Evolutionary conservation across 2,797 vertebrate genomes (phyloP).

Genomic region (Sebastolobus alascanus): DNA sequence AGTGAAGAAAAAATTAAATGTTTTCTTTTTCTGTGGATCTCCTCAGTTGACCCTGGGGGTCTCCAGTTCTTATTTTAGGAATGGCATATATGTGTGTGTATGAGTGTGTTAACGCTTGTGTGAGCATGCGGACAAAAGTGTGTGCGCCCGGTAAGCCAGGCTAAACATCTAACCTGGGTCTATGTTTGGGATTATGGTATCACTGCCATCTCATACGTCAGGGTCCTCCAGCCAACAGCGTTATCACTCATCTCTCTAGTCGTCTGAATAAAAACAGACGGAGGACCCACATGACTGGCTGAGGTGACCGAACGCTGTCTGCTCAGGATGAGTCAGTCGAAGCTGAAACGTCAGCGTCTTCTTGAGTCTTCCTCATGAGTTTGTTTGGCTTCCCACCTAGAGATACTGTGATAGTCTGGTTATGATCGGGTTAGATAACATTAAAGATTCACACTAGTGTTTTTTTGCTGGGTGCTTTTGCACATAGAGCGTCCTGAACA

Average conservation of each 20-base stretch:
- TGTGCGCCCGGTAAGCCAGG: slow-evolving; percentile 30
- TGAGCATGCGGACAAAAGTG: slow-evolving; percentile 10
- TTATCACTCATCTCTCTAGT: slow-evolving; percentile 49
- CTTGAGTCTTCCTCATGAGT: background rate
- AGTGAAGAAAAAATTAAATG: slow-evolving; percentile 5
- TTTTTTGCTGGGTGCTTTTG: background rate
- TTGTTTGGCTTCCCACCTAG: slow-evolving; percentile 16
- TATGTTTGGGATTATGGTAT: slow-evolving; percentile 58
- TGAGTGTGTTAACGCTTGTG: slow-evolving; percentile 21
- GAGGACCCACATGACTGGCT: slow-evolving; percentile 32
- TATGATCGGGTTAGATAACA: background rate
- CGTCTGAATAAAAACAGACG: slow-evolving; percentile 47
- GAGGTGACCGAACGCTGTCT: slow-evolving; percentile 49
- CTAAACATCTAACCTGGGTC: slow-evolving; percentile 57
- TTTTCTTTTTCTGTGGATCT: background rate
- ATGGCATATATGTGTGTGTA: background rate
- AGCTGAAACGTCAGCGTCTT: slow-evolving; percentile 35
- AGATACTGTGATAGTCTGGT: slow-evolving; percentile 2
- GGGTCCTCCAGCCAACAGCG: slow-evolving; percentile 45
- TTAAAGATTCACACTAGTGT: background rate
- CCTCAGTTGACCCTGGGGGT: background rate
- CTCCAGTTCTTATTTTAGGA: slow-evolving; percentile 47
- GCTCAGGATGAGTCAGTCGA: slow-evolving; percentile 60
- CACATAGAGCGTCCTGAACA: background rate
- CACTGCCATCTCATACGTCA: slow-evolving; percentile 59